Percentiles rank a stretch among this genome's conserved stretches.
Conservation (phyloP, 2,888 invertebrate genomes). For the Ochropleura leucogaster region DNA sequence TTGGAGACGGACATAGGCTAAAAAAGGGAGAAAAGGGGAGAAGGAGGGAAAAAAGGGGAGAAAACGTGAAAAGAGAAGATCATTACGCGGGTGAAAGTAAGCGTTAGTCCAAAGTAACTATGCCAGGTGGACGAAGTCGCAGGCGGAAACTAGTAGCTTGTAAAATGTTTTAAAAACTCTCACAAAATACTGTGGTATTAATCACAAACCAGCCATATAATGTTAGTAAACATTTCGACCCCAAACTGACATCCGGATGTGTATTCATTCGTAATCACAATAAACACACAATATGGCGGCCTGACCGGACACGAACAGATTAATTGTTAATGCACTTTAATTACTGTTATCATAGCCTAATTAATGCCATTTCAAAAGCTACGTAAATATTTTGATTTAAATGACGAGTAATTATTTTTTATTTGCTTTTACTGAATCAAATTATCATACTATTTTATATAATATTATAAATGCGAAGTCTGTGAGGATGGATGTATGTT, state of each 20-base stretch:
- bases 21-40: too few relatives aligned
- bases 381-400: not conserved
- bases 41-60: too few relatives aligned
- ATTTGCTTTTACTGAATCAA: not conserved
- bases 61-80: too few relatives aligned
- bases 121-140: too few relatives aligned
- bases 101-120: too few relatives aligned
- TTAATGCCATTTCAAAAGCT: not conserved
- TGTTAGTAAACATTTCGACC: slow-evolving; percentile 21
- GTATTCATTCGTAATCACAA: slow-evolving; percentile 26
- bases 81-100: too few relatives aligned
- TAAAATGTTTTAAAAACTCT: too few relatives aligned
- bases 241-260: slow-evolving; percentile 24
- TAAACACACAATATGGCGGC: slow-evolving; percentile 25
- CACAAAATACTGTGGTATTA: not conserved
- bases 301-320: slow-evolving; percentile 11
- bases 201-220: not conserved
- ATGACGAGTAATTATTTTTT: not conserved
- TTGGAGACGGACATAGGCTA: too few relatives aligned
- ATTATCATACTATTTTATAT: too few relatives aligned
- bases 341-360: slow-evolving; percentile 1
- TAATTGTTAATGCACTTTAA: slow-evolving; percentile 16
- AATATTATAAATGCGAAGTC: not conserved
- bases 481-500: too few relatives aligned
- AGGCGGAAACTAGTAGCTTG: too few relatives aligned